Evolutionary conservation across 2,797 vertebrate species (phyloP).

Genomic region (Pseudochaenichthys georgianus): DNA sequence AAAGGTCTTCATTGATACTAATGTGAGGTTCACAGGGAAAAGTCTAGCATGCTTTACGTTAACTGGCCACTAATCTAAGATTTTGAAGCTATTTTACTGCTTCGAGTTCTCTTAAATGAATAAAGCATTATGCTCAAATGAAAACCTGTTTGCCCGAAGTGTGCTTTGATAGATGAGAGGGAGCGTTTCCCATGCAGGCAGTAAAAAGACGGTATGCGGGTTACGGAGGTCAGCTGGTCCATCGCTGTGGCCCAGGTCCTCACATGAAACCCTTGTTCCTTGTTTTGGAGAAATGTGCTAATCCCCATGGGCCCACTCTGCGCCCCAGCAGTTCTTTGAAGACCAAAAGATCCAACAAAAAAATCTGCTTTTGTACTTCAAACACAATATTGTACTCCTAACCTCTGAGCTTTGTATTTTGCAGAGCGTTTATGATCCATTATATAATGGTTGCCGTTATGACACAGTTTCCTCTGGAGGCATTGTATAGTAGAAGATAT

Average conservation of each 20-base stretch:
- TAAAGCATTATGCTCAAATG: background rate
- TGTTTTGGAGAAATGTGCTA: constrained; percentile 76
- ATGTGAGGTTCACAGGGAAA: background rate
- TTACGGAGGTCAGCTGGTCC: constrained; percentile 68
- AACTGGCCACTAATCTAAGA: background rate
- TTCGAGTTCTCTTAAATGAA: background rate
- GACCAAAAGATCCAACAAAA: constrained; percentile 45
- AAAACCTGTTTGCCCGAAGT: constrained; percentile 24
- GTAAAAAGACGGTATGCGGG: constrained; percentile 51
- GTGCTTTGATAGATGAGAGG: constrained; percentile 12
- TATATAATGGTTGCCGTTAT: constrained; percentile 44
- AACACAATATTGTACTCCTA: constrained; percentile 58
- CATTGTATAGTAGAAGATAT: constrained; percentile 43
- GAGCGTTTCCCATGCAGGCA: constrained; percentile 53
- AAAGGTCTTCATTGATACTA: background rate
- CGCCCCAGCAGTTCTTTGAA: constrained; percentile 62
- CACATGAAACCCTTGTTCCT: constrained; percentile 72
- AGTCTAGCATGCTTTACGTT: background rate
- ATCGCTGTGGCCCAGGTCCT: constrained; percentile 61
- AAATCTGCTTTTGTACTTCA: constrained; percentile 73
- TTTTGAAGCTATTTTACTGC: constrained; percentile 1
- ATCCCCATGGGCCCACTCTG: constrained; percentile 68
- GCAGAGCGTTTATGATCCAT: constrained; percentile 55
- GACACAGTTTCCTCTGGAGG: constrained; percentile 63
- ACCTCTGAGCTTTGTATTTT: constrained; percentile 57